These are phyloP conservation scores for Nyctalus aviator DNA, from an alignment of 2,797 vertebrate species.

Conservation along the genomic window DNA sequence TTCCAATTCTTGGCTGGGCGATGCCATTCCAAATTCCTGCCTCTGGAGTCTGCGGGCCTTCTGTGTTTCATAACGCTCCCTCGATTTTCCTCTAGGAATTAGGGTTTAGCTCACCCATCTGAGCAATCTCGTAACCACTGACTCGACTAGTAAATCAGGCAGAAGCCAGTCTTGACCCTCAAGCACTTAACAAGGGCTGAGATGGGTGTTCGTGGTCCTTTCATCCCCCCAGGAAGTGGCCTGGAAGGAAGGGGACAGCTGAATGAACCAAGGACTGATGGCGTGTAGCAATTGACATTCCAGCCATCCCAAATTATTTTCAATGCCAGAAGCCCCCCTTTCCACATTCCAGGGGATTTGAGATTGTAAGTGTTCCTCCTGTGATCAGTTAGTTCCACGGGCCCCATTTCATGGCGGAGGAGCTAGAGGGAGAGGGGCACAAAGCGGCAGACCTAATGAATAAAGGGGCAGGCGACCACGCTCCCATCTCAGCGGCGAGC, in stretches of 20 bases:
- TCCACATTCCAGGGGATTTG: neutral
- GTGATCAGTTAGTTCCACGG: neutral
- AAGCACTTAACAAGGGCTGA: neutral
- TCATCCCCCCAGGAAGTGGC: neutral
- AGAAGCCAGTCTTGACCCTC: neutral
- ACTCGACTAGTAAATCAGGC: neutral
- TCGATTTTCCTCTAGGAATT: neutral
- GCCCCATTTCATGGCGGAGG: neutral
- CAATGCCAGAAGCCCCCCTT: neutral
- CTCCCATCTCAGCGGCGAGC: neutral
- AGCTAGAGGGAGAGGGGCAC: neutral
- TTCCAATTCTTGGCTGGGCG: neutral
- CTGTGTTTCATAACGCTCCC: neutral
- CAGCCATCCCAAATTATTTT: neutral
- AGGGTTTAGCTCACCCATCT: neutral
- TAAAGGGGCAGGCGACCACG: neutral
- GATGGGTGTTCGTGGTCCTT: neutral
- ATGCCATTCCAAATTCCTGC: neutral
- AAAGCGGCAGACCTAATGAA: neutral
- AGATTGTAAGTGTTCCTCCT: neutral
- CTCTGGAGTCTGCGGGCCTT: neutral
- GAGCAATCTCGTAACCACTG: neutral
- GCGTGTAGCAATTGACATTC: neutral
- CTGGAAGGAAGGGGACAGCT: neutral
- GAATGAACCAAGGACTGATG: neutral